Evolutionary conservation across 2,113 vertebrate genomes (phyloP).

Genomic region (Scortum barcoo): DNA sequence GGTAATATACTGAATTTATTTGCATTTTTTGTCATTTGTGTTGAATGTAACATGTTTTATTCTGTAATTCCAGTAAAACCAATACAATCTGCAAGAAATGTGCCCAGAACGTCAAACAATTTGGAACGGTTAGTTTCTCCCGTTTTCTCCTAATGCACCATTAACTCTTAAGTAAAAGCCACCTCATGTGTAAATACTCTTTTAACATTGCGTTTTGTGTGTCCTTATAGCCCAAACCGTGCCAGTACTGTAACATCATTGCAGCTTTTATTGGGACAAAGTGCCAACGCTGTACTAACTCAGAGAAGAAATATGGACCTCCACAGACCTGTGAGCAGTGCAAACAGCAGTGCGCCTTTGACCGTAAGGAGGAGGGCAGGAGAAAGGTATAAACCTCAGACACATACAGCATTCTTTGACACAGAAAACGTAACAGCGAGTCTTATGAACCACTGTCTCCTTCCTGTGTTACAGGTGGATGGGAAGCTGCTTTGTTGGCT

Average conservation of each 20-base stretch:
- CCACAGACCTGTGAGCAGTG: conserved; percentile 98
- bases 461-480: conserved; percentile 87
- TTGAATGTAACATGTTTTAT: conserved; percentile 29
- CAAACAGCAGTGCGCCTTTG: conserved; percentile 98
- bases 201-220: neutral
- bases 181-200: neutral
- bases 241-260: conserved; percentile 99
- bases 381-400: conserved; percentile 88
- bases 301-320: conserved; percentile 97
- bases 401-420: neutral
- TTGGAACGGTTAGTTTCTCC: conserved; percentile 89
- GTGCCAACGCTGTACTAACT: conserved; percentile 98
- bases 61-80: conserved; percentile 93
- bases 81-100: conserved; percentile 99
- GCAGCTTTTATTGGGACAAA: conserved; percentile 99
- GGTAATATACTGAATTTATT: neutral
- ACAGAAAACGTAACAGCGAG: neutral
- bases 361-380: conserved; percentile 97
- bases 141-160: neutral
- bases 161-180: neutral
- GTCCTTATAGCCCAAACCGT: conserved; percentile 93
- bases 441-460: neutral
- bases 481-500: conserved; percentile 98
- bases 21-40: neutral
- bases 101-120: conserved; percentile 98